Evolutionary conservation across 2,888 invertebrate species (phyloP).

Genomic region (Stenotaenia linearis): DNA sequence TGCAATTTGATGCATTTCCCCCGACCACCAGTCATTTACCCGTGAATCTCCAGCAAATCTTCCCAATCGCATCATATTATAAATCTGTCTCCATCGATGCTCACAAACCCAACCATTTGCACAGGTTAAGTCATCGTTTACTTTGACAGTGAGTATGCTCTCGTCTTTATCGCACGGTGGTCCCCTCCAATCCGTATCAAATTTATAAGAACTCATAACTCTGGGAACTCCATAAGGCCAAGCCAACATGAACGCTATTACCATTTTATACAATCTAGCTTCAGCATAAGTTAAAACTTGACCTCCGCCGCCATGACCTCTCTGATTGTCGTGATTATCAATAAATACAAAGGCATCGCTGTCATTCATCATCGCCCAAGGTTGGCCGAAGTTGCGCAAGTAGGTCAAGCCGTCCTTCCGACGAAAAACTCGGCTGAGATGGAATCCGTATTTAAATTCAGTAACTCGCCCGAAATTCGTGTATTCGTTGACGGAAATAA

Average conservation of each 20-base stretch:
- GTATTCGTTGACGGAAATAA: constrained; percentile 48
- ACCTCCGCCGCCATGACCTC: constrained; percentile 61
- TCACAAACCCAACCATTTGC: constrained; percentile 75
- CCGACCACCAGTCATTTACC: constrained; percentile 70
- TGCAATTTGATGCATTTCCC: constrained; percentile 72
- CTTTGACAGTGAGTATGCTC: constrained; percentile 60
- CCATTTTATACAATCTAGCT: constrained; percentile 64
- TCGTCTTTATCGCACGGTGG: constrained; percentile 63
- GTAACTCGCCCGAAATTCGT: constrained; percentile 59
- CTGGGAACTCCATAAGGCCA: constrained; percentile 73
- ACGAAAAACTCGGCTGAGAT: constrained; percentile 54
- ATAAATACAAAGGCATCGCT: constrained; percentile 66
- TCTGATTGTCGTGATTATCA: constrained; percentile 88
- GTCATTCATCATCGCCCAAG: constrained; percentile 45
- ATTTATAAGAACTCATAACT: constrained; percentile 79
- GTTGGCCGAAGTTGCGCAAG: constrained; percentile 40
- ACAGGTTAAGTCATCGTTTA: constrained; percentile 61
- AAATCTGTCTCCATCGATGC: constrained; percentile 77
- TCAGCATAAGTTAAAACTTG: constrained; percentile 63
- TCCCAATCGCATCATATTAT: constrained; percentile 69
- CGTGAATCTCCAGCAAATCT: constrained; percentile 57
- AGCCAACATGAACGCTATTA: constrained; percentile 79
- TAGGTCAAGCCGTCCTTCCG: constrained; percentile 52
- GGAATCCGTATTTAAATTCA: constrained; percentile 64
- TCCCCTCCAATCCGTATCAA: constrained; percentile 54